Conservation (phyloP, 2,888 invertebrate species). For the Diarsia mendica region DNA sequence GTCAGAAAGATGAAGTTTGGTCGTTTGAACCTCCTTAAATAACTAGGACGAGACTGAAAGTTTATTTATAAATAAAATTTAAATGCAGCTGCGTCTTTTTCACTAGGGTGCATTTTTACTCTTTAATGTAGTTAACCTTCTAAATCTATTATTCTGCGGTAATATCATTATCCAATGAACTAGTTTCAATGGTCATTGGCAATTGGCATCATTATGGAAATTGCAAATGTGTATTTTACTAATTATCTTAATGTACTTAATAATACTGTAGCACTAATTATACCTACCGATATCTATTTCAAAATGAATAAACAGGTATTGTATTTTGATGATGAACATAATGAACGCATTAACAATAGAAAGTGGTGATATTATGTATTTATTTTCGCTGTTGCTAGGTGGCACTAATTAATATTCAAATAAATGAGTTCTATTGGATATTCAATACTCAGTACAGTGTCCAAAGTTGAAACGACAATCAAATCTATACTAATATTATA, state of each 20-base stretch:
- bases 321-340: not conserved
- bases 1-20: no score
- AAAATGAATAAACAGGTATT: not conserved
- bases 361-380: not conserved
- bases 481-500: no score
- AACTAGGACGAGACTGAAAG: no score
- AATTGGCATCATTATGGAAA: constrained; percentile 29
- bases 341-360: not conserved
- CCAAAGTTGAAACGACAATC: not conserved
- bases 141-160: not conserved
- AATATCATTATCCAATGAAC: constrained; percentile 10
- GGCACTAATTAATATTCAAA: not conserved
- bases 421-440: not conserved
- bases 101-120: not conserved
- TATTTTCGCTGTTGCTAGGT: not conserved
- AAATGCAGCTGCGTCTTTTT: no score
- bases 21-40: no score
- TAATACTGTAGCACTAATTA: constrained; percentile 8
- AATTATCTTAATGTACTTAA: constrained; percentile 22
- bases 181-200: constrained; percentile 20
- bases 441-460: not conserved
- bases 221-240: constrained; percentile 35
- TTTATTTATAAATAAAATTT: no score
- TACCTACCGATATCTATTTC: not conserved
- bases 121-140: not conserved